Conservation (phyloP, 2,888 invertebrate species). For the Argyresthia albistria region DNA sequence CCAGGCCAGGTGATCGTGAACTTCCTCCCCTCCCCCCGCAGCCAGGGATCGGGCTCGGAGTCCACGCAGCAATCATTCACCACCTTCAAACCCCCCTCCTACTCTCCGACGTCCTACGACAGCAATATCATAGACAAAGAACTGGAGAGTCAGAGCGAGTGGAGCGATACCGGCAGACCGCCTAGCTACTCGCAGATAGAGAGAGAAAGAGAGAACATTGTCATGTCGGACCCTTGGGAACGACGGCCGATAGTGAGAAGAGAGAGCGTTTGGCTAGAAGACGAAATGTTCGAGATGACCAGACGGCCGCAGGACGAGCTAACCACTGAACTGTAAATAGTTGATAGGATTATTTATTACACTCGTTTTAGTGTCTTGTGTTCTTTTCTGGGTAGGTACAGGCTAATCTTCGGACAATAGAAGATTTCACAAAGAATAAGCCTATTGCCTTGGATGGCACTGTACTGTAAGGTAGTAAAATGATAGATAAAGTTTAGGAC, state of each 20-base stretch:
- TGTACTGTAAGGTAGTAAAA: too few relatives aligned
- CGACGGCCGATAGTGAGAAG: constrained; percentile 58
- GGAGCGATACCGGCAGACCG: constrained; percentile 69
- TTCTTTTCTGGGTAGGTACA: too few relatives aligned
- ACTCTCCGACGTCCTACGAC: constrained; percentile 65
- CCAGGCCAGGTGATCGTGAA: constrained; percentile 79
- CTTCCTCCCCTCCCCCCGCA: constrained; percentile 77
- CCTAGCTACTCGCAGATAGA: constrained; percentile 52
- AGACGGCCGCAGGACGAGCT: constrained; percentile 91
- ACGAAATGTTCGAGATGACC: constrained; percentile 87
- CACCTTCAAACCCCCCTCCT: constrained; percentile 66
- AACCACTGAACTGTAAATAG: constrained; percentile 82
- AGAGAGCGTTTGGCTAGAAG: constrained; percentile 79
- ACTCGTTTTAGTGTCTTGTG: too few relatives aligned
- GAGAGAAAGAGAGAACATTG: constrained; percentile 46
- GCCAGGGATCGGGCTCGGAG: constrained; percentile 52
- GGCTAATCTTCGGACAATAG: too few relatives aligned
- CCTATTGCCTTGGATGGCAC: too few relatives aligned
- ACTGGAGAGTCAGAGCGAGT: constrained; percentile 58
- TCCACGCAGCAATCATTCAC: constrained; percentile 59
- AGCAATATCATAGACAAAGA: constrained; percentile 51
- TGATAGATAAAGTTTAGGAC: too few relatives aligned
- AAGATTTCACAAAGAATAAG: too few relatives aligned
- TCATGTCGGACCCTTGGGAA: constrained; percentile 63
- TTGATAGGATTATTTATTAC: not conserved